Base-by-base conservation (phyloP, 2,797 vertebrate genomes). In the Petrocephalus schoutedeni region DNA sequence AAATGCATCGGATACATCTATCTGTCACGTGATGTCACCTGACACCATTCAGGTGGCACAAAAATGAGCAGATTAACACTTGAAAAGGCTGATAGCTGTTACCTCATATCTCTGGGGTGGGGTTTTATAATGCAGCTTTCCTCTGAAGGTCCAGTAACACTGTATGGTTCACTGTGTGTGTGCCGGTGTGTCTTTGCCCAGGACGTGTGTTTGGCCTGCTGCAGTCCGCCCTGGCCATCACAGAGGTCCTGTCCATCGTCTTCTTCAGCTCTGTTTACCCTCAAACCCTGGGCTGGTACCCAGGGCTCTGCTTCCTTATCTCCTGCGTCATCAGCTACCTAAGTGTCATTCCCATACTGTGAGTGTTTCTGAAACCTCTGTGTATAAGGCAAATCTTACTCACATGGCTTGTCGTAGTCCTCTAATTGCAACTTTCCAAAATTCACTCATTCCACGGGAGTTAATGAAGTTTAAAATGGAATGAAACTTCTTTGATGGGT, bases 191-290 rank as follows among this genome's bases (percentile, higher is more conserved):
- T 77, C 67, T 61, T 67, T 21, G 77, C 86, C n/a, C 86, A 93
- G 93, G 91, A 21, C 74, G 89, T 58, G 87, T 91, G 0, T 93
- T 93, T 51, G 89, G 92, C 4, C 86, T 90, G 77, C 89, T 93
- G 1, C 93, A 93, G 89, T 89, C 92, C 19, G 84, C 85, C 6
- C 82, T 93, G 64, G 87, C 92, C 89, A 87, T 93, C 57, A 90
- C 92, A 8, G 91, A 91, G 28, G 90, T 92, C 32, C 32, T 93
- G 16, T 91, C 93, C 41, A 89, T 87, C 0, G 77, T 91, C 36
- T 9, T 92, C 83, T 93, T 92, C 89, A 90, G 90, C 85, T 91
- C 87, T 56, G 82, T 93, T 87, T 93, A 93, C 86, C 92, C 92
- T n/a, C 89, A 90, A 51, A 92, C 91, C 32, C 92, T 93, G 9